Conservation (phyloP, 53 echinoderm and acorn worm species). For the Apostichopus leukothele region DNA sequence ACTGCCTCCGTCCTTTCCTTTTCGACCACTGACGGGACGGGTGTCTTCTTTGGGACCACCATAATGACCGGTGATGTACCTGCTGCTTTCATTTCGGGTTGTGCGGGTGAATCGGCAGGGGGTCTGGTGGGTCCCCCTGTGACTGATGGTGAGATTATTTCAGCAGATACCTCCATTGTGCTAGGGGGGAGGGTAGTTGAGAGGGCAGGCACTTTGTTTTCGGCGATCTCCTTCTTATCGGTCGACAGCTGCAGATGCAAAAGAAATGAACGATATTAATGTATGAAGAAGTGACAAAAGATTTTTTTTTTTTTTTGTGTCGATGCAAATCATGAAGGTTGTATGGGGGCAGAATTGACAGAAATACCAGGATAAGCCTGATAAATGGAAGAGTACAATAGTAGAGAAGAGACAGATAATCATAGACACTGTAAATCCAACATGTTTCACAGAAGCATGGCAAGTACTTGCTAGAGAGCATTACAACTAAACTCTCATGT, state of each 20-base stretch:
- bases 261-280: no score
- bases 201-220: conserved; percentile 49
- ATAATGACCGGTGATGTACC: conserved; percentile 2
- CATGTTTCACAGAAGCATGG: no score
- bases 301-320: no score
- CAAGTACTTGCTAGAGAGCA: no score
- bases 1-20: conserved; percentile 13
- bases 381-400: no score
- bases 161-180: not conserved
- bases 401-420: no score
- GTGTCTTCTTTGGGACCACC: conserved; percentile 13
- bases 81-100: conserved; percentile 11
- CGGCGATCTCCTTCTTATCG: not conserved
- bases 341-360: no score
- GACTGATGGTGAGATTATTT: not conserved
- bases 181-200: not conserved
- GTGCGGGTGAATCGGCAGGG: not conserved
- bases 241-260: not conserved
- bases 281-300: no score
- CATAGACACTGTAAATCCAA: no score
- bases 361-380: no score
- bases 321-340: no score
- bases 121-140: not conserved
- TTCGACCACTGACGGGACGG: not conserved
- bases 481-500: no score